These are phyloP conservation scores for Malurus melanocephalus DNA, from an alignment of 2,113 vertebrate species.

Conservation along the genomic window DNA sequence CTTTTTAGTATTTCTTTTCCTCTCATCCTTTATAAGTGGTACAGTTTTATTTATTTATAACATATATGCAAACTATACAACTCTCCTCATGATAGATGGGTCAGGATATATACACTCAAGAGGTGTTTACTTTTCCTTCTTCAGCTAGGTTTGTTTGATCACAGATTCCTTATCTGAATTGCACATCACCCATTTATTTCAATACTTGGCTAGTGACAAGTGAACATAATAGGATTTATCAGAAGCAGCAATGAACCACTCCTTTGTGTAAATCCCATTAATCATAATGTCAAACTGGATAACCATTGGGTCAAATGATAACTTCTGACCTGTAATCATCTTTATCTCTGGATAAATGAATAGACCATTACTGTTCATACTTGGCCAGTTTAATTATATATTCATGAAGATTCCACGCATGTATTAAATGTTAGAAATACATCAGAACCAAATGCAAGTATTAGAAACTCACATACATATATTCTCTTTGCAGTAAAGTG, in stretches of 20 bases:
- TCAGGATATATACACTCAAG: neutral
- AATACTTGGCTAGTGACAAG: conserved; percentile 21
- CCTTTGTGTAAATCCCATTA: conserved; percentile 39
- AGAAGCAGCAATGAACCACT: neutral
- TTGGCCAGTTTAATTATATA: neutral
- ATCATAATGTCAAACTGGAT: conserved; percentile 29
- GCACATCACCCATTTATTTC: conserved; percentile 42
- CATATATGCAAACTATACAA: neutral
- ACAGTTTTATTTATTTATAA: neutral
- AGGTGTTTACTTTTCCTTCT: neutral
- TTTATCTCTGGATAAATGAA: neutral
- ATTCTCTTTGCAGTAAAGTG: neutral
- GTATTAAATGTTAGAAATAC: neutral
- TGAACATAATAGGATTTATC: conserved; percentile 21
- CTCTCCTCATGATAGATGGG: neutral
- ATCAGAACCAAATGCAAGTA: neutral
- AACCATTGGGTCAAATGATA: conserved; percentile 17
- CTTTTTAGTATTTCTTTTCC: neutral
- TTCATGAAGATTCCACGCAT: neutral
- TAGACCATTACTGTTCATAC: neutral
- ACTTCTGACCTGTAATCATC: conserved; percentile 21
- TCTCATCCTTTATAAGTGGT: neutral
- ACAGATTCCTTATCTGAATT: conserved; percentile 6
- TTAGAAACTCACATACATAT: neutral
- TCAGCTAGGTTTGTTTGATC: neutral